These are phyloP conservation scores for Xestia ashworthii DNA, from an alignment of 2,888 invertebrate genomes.

Conservation along the genomic window DNA sequence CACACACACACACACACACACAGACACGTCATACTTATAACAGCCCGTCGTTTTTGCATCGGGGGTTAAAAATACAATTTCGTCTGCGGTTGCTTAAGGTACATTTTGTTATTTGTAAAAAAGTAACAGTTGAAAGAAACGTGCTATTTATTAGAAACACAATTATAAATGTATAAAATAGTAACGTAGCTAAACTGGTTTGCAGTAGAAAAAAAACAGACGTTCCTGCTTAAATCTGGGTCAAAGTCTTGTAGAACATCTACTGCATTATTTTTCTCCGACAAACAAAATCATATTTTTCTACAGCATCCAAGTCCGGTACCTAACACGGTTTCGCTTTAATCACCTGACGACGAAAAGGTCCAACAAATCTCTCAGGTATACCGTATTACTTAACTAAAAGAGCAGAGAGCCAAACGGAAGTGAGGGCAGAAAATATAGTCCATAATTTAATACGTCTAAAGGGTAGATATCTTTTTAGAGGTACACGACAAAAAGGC, in stretches of 20 bases:
- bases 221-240: neutral
- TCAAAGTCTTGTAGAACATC: constrained; percentile 15
- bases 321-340: constrained; percentile 74
- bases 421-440: constrained; percentile 80
- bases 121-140: neutral
- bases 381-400: constrained; percentile 76
- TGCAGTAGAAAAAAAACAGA: constrained; percentile 4
- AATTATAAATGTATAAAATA: neutral
- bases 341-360: constrained; percentile 76
- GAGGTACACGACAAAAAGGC: constrained; percentile 80
- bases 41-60: no score
- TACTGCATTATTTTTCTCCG: constrained; percentile 24
- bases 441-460: constrained; percentile 85
- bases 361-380: constrained; percentile 75
- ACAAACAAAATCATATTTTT: constrained; percentile 58
- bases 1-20: no score
- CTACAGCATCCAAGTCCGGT: constrained; percentile 33
- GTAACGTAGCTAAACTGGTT: neutral
- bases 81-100: no score
- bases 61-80: no score
- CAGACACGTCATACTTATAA: no score
- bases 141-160: neutral
- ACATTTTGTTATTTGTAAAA: neutral
- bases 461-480: constrained; percentile 86
- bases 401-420: constrained; percentile 73